Evolutionary conservation across 2,888 invertebrate genomes (phyloP), one percentile per base, ranked within the genome.

Genomic region (Tipula lateralis): DNA sequence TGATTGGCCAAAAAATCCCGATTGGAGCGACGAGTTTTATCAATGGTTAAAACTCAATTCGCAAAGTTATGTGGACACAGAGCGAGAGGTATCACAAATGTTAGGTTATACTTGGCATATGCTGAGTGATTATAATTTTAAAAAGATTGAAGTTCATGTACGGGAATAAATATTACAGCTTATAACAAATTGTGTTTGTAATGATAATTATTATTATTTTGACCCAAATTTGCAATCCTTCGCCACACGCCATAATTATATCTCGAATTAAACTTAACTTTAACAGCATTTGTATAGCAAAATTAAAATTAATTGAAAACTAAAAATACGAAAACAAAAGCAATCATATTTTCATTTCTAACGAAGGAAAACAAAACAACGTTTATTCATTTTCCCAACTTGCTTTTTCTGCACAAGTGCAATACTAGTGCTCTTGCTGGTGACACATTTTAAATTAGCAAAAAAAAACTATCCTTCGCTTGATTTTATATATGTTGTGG

Each of bases 1-100:
- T 87, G 93, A 93, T 87, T 96, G 95, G 95, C 92, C 93, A 1
- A 90, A 91, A 85, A 91, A 92, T 87, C 91, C 92, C 0, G 93
- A 94, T 85, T 95, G 94, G 95, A 91, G 92, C 0, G 89, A 92
- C 2, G 93, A 94, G 84, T 95, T 94, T 88, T 92, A 92, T 87
- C 86, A 89, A 24, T 95, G 95, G 94, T 89, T 96, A 32, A 92
- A 92, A 87, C 88, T 88, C 1, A 92, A 92, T 85, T 92, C 94
- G 9, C 89, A 91, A 84, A 93, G 93, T 13, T 95, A 95, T 87
- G 92, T 93, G 84, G 88, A 89, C 1, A 93, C 94, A 0, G 94
- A 94, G 87, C 89, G 89, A 29, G 95, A 95, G 89, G 93, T 96
- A 13, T 93, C 94, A 0, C 92, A 91, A 88, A 92, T 94, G 85